phyloP scores from a whole-genome alignment of 2,113 vertebrate genomes.

The Oreocharis arfaki region DNA sequence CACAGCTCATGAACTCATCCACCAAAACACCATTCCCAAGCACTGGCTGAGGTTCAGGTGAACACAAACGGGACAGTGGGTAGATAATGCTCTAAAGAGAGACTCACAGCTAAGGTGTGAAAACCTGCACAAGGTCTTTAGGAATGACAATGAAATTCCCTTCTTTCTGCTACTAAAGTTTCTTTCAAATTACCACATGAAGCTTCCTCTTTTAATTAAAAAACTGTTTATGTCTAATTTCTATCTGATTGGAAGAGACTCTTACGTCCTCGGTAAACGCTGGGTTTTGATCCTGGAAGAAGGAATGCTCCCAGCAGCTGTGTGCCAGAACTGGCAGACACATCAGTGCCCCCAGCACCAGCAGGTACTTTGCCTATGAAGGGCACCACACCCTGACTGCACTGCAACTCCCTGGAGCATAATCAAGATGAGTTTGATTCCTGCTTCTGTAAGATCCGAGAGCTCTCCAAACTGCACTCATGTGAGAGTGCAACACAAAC shows the following conservation, averaged over 20 bases:
- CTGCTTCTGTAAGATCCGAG: neutral
- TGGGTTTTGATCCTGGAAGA: neutral
- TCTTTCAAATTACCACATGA: neutral
- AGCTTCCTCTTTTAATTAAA: neutral
- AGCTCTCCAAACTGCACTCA: neutral
- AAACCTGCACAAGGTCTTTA: neutral
- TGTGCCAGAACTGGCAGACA: neutral
- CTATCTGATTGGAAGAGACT: neutral
- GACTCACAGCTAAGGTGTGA: neutral
- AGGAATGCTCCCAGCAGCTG: neutral
- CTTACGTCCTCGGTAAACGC: neutral
- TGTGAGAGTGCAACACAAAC: neutral
- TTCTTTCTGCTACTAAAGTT: neutral
- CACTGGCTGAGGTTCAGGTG: accelerated
- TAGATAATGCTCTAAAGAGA: neutral
- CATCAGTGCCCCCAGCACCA: accelerated
- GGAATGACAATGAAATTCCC: accelerated
- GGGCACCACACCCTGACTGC: neutral
- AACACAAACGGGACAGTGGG: neutral
- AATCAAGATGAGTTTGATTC: accelerated
- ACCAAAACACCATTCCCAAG: neutral
- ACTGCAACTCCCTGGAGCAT: accelerated
- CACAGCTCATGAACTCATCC: accelerated
- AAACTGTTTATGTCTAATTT: neutral
- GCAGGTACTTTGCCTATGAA: neutral